phyloP scores from a whole-genome alignment of 92 coral and sea anemone genomes.

The Ricordea florida region DNA sequence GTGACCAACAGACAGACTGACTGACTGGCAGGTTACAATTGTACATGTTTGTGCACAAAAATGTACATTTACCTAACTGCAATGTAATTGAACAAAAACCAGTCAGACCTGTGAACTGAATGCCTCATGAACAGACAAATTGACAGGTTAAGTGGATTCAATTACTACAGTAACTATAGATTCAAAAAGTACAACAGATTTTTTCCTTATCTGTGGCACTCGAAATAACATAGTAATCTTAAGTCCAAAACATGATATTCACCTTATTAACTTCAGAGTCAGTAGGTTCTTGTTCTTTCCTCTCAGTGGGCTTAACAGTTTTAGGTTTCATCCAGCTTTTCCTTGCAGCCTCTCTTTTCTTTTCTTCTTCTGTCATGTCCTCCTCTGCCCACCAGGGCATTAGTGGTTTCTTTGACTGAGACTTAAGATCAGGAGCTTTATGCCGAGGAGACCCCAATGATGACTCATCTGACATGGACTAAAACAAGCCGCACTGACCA shows the following conservation, averaged over 20 bases:
- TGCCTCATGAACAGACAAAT: too few species aligned
- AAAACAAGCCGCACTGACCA: neutral
- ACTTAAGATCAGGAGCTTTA: slow-evolving; percentile 68
- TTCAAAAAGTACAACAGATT: too few species aligned
- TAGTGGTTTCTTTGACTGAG: slow-evolving; percentile 2
- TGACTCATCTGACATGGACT: slow-evolving; percentile 97
- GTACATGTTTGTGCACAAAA: too few species aligned
- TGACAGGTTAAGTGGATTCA: too few species aligned
- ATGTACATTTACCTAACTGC: too few species aligned
- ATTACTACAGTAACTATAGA: too few species aligned
- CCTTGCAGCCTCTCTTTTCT: slow-evolving; percentile 50
- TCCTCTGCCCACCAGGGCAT: slow-evolving; percentile 87
- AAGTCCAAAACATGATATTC: neutral
- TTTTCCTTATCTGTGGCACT: too few species aligned
- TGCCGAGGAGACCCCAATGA: slow-evolving; percentile 86
- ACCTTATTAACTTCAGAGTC: neutral
- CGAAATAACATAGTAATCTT: neutral
- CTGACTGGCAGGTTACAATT: too few species aligned
- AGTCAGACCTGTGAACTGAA: too few species aligned
- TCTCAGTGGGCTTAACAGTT: slow-evolving; percentile 4
- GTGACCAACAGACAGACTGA: too few species aligned
- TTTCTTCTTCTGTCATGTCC: slow-evolving; percentile 67
- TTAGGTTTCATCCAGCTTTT: slow-evolving; percentile 81
- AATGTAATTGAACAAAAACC: too few species aligned
- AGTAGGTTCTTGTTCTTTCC: neutral